phyloP scores from a whole-genome alignment of 1,140 invertebrate species.

The Formica exsecta region DNA sequence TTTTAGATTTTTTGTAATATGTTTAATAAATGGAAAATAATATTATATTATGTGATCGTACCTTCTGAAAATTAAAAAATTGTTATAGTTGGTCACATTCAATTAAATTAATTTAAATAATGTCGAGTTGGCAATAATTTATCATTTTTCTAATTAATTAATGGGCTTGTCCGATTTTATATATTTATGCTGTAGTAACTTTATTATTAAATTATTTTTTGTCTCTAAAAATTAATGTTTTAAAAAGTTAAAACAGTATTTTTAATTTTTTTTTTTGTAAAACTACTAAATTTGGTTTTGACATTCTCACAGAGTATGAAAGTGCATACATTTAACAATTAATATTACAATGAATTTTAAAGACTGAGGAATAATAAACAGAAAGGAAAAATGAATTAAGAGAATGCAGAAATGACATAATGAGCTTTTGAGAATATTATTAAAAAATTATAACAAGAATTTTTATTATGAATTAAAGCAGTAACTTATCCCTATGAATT shows the following conservation, averaged over 20 bases:
- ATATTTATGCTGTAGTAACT: background rate
- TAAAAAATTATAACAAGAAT: background rate
- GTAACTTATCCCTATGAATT: background rate
- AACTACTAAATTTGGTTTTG: background rate
- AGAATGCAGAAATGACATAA: background rate
- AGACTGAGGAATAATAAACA: background rate
- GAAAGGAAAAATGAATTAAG: background rate
- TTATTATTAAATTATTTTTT: slow-evolving; percentile 13
- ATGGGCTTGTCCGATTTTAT: background rate
- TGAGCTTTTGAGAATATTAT: background rate
- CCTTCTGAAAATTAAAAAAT: background rate
- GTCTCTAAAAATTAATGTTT: background rate
- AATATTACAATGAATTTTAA: background rate
- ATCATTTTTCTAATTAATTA: slow-evolving; percentile 6
- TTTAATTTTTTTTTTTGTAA: background rate
- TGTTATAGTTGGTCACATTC: background rate
- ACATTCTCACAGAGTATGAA: no score
- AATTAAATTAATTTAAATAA: background rate
- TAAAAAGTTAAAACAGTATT: background rate
- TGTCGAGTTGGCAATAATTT: background rate
- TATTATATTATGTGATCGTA: background rate
- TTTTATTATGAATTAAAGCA: background rate
- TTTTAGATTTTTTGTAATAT: background rate
- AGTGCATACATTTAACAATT: no score
- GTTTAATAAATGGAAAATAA: background rate